A percentile compares a stretch with the other conserved stretches of the same genome.
phyloP scores from a whole-genome alignment of 2,797 vertebrate genomes.

The Syngnathus rostellatus region DNA sequence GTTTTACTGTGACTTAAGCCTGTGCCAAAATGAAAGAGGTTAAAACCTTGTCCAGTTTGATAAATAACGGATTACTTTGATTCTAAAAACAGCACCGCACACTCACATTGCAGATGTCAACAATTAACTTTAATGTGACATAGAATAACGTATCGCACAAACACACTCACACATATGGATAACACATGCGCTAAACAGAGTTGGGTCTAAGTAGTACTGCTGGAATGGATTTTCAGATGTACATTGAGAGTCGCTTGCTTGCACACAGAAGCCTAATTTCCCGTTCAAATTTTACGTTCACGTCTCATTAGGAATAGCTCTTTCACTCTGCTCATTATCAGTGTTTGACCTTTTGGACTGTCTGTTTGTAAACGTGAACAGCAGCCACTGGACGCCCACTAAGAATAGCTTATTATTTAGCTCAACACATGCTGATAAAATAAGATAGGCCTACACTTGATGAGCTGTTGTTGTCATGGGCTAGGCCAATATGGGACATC shows the following conservation, averaged over 20 bases:
- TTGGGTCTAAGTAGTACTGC: slow-evolving; percentile 15
- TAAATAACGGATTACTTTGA: background rate
- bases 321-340: slow-evolving; percentile 60
- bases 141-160: background rate
- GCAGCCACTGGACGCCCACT: slow-evolving; percentile 50
- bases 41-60: background rate
- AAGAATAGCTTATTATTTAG: slow-evolving; percentile 62
- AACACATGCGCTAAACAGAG: background rate
- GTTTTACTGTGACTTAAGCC: background rate
- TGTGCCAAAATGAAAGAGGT: background rate
- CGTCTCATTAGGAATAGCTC: slow-evolving; percentile 57
- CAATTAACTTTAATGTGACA: too few species aligned
- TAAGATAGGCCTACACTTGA: slow-evolving; percentile 58
- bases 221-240: slow-evolving; percentile 30
- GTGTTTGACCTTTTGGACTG: slow-evolving; percentile 66
- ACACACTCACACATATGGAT: background rate
- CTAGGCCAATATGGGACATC: slow-evolving; percentile 30
- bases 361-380: slow-evolving; percentile 58
- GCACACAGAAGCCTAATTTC: slow-evolving; percentile 35
- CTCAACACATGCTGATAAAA: slow-evolving; percentile 66
- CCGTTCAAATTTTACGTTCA: slow-evolving; percentile 55
- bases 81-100: too few species aligned
- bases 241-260: slow-evolving; percentile 13
- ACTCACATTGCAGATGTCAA: too few species aligned
- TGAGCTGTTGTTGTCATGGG: slow-evolving; percentile 39